phyloP scores from a whole-genome alignment of 2,797 vertebrate species.

The Lateolabrax maculatus region DNA sequence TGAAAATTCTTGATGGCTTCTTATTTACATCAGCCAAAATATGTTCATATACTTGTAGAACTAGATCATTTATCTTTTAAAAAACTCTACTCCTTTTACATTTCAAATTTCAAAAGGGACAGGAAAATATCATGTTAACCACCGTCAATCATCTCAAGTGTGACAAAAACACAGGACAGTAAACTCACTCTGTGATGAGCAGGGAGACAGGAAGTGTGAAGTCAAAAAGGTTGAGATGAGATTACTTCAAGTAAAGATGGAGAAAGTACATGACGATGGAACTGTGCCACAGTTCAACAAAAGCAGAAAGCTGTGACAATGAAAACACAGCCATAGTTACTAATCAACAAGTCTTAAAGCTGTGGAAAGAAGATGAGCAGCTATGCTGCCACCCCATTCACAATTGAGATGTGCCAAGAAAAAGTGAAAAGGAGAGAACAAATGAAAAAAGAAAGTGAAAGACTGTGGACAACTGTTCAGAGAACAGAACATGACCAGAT shows the following conservation, averaged over 20 bases:
- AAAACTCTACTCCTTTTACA: slow-evolving; percentile 1
- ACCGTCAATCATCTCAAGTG: slow-evolving; percentile 37
- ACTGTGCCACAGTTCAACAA: slow-evolving; percentile 68
- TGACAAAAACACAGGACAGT: slow-evolving; percentile 19
- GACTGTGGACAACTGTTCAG: slow-evolving; percentile 84
- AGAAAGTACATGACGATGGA: slow-evolving; percentile 68
- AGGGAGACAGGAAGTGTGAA: slow-evolving; percentile 44
- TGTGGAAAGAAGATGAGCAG: slow-evolving; percentile 84
- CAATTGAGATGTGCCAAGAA: slow-evolving; percentile 81
- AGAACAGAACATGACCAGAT: slow-evolving; percentile 82
- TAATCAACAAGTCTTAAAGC: slow-evolving; percentile 81
- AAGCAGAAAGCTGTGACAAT: slow-evolving; percentile 76
- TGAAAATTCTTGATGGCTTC: slow-evolving; percentile 12
- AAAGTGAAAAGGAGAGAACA: slow-evolving; percentile 83
- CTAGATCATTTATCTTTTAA: not conserved
- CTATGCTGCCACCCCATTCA: slow-evolving; percentile 80
- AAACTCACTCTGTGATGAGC: slow-evolving; percentile 30
- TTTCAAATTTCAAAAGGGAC: slow-evolving; percentile 4
- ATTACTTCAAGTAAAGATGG: slow-evolving; percentile 62
- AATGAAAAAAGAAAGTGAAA: slow-evolving; percentile 83
- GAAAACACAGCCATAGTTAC: slow-evolving; percentile 79
- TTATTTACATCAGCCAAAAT: not conserved
- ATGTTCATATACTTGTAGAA: not conserved
- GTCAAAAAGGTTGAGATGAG: slow-evolving; percentile 41
- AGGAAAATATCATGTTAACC: not conserved